Evolutionary conservation across 2,797 vertebrate genomes (phyloP).

Genomic region (Phrynocephalus guinanensis): DNA sequence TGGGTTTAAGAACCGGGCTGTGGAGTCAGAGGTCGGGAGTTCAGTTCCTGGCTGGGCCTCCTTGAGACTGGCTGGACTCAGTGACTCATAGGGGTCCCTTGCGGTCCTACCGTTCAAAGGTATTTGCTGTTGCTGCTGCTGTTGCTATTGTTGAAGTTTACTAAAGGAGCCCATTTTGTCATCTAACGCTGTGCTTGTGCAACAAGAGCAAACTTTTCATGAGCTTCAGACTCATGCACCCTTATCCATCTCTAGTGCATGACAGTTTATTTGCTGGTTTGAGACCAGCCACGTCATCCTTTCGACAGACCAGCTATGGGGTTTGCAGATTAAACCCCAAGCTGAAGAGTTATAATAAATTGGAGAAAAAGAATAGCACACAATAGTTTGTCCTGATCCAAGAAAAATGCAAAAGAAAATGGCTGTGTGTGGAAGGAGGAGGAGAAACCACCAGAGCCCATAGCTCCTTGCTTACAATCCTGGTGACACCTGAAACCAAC

Average conservation of each 20-base stretch:
- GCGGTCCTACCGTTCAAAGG: no score
- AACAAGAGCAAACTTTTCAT: neutral
- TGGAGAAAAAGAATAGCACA: neutral
- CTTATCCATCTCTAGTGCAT: neutral
- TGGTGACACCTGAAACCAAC: neutral
- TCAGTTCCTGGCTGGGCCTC: no score
- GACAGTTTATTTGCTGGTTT: neutral
- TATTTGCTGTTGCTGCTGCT: no score
- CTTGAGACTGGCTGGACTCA: no score
- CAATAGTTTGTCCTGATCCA: neutral
- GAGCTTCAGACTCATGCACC: neutral
- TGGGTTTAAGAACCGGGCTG: slow-evolving; percentile 27
- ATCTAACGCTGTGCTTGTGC: neutral
- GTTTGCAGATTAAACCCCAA: neutral
- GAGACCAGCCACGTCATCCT: neutral
- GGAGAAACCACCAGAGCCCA: neutral
- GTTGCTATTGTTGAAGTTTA: no score
- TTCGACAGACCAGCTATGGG: neutral
- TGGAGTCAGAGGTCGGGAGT: no score
- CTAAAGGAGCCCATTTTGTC: neutral
- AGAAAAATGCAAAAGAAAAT: neutral
- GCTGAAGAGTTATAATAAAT: neutral
- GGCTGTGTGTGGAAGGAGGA: neutral
- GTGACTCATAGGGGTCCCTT: no score
- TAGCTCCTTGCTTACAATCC: neutral